Conservation (phyloP, 2,888 invertebrate genomes). For the Pinctada fucata region DNA sequence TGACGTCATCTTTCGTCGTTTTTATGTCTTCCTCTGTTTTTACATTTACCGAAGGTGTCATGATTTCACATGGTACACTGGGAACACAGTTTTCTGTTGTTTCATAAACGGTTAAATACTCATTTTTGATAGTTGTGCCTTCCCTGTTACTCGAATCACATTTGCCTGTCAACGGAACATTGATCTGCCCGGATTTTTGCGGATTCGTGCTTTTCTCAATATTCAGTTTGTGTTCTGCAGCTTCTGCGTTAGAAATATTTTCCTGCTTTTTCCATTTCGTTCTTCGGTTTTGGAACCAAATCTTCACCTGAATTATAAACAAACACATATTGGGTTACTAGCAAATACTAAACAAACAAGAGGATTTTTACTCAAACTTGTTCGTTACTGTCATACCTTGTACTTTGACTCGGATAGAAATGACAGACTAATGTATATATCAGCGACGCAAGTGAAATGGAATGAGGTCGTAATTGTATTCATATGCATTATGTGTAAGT, state of each 20-base stretch:
- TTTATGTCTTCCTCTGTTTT: not conserved
- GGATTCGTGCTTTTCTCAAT: slow-evolving; percentile 66
- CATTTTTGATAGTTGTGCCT: not conserved
- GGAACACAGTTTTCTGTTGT: not conserved
- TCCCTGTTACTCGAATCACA: not conserved
- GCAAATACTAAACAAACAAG: slow-evolving; percentile 19
- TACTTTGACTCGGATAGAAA: not conserved
- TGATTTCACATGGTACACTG: not conserved
- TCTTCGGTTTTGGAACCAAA: slow-evolving; percentile 92
- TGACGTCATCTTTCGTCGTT: no score
- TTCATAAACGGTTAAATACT: not conserved
- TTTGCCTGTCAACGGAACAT: slow-evolving; percentile 7
- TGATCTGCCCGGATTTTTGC: slow-evolving; percentile 1
- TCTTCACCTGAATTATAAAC: slow-evolving; percentile 85
- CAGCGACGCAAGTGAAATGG: slow-evolving; percentile 11
- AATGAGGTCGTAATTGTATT: slow-evolving; percentile 23
- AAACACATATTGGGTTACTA: not conserved
- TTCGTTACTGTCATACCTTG: slow-evolving; percentile 16
- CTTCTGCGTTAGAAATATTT: slow-evolving; percentile 92
- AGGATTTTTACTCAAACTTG: slow-evolving; percentile 6
- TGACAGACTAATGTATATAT: slow-evolving; percentile 22
- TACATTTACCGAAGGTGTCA: not conserved
- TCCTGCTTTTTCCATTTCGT: slow-evolving; percentile 95
- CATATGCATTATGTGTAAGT: slow-evolving; percentile 18
- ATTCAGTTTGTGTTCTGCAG: slow-evolving; percentile 86